phyloP scores from a whole-genome alignment of 2,113 vertebrate species.

The Seriola quinqueradiata region DNA sequence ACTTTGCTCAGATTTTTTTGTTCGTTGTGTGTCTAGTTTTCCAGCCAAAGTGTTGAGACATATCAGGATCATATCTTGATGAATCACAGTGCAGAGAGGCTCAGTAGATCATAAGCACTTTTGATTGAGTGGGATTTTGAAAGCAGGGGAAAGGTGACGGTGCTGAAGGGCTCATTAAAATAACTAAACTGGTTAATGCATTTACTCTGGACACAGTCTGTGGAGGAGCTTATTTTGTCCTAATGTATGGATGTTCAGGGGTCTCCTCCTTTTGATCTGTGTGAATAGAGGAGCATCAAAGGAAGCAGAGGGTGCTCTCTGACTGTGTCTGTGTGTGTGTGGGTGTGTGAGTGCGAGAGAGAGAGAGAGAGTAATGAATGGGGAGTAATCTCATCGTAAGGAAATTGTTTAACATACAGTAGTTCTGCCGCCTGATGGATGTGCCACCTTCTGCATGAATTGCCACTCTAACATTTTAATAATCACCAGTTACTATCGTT shows the following conservation, averaged over 20 bases:
- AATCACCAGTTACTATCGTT: constrained; percentile 52
- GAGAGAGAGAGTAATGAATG: constrained; percentile 44
- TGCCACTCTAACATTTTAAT: constrained; percentile 63
- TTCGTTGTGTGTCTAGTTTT: neutral
- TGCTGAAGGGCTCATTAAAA: constrained; percentile 71
- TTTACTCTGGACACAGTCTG: constrained; percentile 45
- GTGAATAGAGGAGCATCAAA: constrained; percentile 66
- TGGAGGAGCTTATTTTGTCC: constrained; percentile 58
- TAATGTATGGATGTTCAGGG: constrained; percentile 61
- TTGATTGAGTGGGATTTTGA: constrained; percentile 43
- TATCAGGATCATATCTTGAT: neutral
- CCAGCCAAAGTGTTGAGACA: neutral
- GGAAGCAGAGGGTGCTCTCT: constrained; percentile 20
- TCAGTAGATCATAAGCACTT: constrained; percentile 32
- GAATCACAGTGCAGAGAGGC: neutral
- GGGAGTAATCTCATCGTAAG: constrained; percentile 46
- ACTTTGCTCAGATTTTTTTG: constrained; percentile 1
- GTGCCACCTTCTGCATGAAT: constrained; percentile 45
- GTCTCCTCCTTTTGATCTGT: constrained; percentile 68
- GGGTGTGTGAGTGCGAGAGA: constrained; percentile 28
- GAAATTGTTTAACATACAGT: constrained; percentile 67
- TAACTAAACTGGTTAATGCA: constrained; percentile 55
- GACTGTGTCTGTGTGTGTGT: constrained; percentile 26
- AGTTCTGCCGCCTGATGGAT: constrained; percentile 50
- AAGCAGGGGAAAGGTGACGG: constrained; percentile 65